A percentile compares a stretch with the other conserved stretches of the same genome.
Conservation (phyloP, 2,797 vertebrate genomes). For the Pitangus sulphuratus region DNA sequence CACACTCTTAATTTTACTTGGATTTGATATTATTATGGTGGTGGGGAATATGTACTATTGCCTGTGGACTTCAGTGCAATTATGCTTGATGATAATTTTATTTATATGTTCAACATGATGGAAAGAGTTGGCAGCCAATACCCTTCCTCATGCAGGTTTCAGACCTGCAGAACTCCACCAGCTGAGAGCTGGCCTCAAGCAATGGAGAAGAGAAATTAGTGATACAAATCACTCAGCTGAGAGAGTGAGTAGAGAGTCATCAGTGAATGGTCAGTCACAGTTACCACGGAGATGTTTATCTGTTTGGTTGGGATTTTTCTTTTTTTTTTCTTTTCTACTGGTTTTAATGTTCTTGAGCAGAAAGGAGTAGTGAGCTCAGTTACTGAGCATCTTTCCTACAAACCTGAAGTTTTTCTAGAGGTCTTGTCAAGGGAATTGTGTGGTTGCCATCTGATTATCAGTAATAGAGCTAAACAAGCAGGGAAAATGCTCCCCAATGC, state of each 20-base stretch:
- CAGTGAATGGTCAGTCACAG: not conserved
- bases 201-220: not conserved
- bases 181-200: not conserved
- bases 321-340: fast-evolving
- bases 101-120: not conserved
- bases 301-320: not conserved
- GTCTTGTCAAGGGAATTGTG: not conserved
- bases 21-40: not conserved
- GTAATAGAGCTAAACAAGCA: not conserved
- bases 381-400: not conserved
- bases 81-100: not conserved
- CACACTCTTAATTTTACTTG: not conserved
- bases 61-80: not conserved
- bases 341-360: not conserved
- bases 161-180: not conserved
- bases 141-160: not conserved
- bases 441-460: not conserved
- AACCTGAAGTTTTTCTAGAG: not conserved
- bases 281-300: not conserved
- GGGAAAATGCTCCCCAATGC: not conserved
- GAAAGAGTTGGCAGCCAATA: not conserved
- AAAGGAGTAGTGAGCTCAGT: not conserved
- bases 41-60: not conserved
- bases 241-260: not conserved
- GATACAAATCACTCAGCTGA: not conserved